Conservation (phyloP, 2,113 vertebrate species). For the Tichodroma muraria region DNA sequence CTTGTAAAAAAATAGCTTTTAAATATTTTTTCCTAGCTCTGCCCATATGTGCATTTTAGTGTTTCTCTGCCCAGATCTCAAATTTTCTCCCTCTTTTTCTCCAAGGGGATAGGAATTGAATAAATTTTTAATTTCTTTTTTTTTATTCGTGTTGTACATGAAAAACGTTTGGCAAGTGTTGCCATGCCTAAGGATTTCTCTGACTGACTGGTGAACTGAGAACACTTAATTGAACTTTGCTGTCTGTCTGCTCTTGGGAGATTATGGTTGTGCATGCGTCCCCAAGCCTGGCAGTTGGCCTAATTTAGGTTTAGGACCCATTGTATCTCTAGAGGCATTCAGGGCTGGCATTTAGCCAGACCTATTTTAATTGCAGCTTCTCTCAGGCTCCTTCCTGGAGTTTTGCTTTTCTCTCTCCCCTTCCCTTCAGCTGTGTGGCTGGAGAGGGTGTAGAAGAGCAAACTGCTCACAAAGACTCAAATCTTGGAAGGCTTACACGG, state of each 20-base stretch:
- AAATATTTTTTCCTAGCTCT: background rate
- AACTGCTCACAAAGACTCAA: background rate
- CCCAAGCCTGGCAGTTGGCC: slow-evolving; percentile 35
- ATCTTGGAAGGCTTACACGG: background rate
- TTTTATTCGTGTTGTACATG: fast-evolving
- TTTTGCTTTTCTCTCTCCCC: background rate
- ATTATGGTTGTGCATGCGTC: background rate
- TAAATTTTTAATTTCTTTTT: background rate
- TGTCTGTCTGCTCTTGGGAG: slow-evolving; percentile 28
- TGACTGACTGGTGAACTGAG: slow-evolving; percentile 10
- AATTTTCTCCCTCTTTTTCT: background rate
- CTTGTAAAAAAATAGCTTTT: background rate
- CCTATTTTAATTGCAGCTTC: slow-evolving; percentile 56
- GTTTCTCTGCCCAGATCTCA: background rate
- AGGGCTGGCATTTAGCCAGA: slow-evolving; percentile 31
- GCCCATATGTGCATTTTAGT: background rate
- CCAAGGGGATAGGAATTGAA: background rate
- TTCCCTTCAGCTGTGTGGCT: background rate
- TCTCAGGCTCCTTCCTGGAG: slow-evolving; percentile 54
- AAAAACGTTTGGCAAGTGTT: background rate
- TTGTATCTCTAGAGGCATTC: slow-evolving; percentile 50
- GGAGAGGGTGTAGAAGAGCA: slow-evolving; percentile 24
- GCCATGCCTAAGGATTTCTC: background rate
- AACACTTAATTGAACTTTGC: slow-evolving; percentile 35
- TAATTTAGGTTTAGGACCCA: slow-evolving; percentile 55